phyloP scores from a whole-genome alignment of 2,113 vertebrate genomes.

The Pongo abelii region DNA sequence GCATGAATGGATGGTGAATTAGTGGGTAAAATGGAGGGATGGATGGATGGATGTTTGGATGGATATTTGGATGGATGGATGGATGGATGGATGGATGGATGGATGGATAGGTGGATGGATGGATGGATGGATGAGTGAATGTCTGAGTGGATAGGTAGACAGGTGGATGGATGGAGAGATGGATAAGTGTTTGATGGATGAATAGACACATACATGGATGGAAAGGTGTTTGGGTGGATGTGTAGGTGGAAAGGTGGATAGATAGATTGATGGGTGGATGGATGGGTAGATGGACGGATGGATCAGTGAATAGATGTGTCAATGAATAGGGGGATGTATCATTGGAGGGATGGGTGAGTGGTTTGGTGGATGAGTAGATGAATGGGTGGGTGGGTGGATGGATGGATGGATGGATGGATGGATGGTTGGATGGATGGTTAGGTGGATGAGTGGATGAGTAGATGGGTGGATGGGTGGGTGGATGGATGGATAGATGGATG shows the following conservation, averaged over 20 bases:
- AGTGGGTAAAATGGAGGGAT: not conserved
- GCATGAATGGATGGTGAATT: not conserved
- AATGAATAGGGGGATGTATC: fast-evolving
- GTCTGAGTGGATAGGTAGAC: not conserved
- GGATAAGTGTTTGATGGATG: not conserved
- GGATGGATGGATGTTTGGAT: not conserved
- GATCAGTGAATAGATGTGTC: not conserved
- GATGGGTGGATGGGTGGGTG: not conserved
- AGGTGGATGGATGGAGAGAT: not conserved
- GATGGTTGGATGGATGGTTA: no score
- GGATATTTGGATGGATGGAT: not conserved
- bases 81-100: not conserved
- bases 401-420: no score
- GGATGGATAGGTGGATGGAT: not conserved
- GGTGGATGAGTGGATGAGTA: no score
- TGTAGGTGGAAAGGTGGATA: not conserved
- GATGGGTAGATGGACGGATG: not conserved
- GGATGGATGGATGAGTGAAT: no score
- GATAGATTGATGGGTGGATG: no score
- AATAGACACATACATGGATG: not conserved
- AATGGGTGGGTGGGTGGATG: not conserved
- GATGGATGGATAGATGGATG: no score
- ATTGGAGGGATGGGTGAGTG: not conserved
- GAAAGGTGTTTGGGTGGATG: not conserved
- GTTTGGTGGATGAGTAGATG: no score